These are phyloP conservation scores for Orius laevigatus DNA, from an alignment of 1,140 invertebrate genomes.

Conservation along the genomic window DNA sequence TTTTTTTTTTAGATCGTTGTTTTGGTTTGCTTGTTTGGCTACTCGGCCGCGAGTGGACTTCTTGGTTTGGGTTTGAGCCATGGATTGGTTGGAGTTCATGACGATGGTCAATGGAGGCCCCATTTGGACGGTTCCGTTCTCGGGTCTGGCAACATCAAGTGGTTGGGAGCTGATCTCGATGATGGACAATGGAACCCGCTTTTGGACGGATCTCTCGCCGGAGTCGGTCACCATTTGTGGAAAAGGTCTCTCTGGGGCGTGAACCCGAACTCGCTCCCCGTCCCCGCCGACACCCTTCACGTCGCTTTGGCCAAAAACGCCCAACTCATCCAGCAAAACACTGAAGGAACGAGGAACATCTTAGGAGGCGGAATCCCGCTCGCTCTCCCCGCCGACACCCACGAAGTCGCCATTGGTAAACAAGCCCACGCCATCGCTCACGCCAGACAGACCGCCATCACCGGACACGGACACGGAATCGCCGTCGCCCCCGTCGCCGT, in stretches of 20 bases:
- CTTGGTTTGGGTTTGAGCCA: neutral
- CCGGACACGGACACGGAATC: constrained; percentile 20
- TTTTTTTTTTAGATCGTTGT: neutral
- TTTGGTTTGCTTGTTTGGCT: constrained; percentile 3
- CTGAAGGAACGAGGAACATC: constrained; percentile 10
- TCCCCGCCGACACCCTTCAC: constrained; percentile 2
- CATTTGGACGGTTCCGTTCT: constrained; percentile 2
- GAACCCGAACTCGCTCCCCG: constrained; percentile 3
- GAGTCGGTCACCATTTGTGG: neutral
- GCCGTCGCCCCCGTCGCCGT: neutral
- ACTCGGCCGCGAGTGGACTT: neutral
- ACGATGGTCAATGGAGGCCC: constrained; percentile 3
- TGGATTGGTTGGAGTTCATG: neutral
- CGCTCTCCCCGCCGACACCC: constrained; percentile 32
- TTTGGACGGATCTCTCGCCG: constrained; percentile 2
- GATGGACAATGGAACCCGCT: constrained; percentile 2
- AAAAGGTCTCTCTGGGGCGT: neutral
- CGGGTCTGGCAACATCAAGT: neutral
- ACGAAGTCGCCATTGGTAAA: constrained; percentile 33
- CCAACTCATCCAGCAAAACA: constrained; percentile 8
- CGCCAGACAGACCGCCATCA: constrained; percentile 19
- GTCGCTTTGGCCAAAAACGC: constrained; percentile 9
- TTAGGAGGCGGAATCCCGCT: constrained; percentile 20
- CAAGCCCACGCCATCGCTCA: constrained; percentile 26
- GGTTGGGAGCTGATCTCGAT: neutral